Base-by-base conservation (phyloP, 2,888 invertebrate species). In the Drosophila buzzatii region DNA sequence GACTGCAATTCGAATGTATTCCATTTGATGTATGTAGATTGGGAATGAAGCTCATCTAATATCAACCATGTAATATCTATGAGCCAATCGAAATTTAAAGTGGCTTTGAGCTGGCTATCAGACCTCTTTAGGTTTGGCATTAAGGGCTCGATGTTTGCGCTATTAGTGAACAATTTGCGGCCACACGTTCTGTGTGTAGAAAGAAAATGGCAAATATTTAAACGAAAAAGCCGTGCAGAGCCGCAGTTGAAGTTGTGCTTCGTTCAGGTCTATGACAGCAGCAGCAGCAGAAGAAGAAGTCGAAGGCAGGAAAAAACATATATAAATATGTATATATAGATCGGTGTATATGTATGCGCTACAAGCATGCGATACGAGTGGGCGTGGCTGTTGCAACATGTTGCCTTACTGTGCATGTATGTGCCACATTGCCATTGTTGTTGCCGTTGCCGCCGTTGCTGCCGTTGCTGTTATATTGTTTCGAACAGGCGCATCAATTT, bases 401-500 rank as follows among this genome's bases (percentile, higher is more conserved):
- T 85, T 85, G 87, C 76, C 85, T 58, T 65, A 55, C 45, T 62
- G 35, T 62, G 35, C 51, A 55, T 64, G 53, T 62, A 59, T 56
- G 41, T 75, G 58, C 61, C 70, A 59, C 67, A 55, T 63, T 42
- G 52, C 33, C 51, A 35, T 53, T 64, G 31, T 55, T 49, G 42
- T 57, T 56, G 42, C 33, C 41, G 27, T 42, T 60, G 65, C 57
- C n/a, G 42, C 33, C 41, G 31, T 55, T 49, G 42, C 52, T 56
- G 42, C 33, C 41, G 27, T 42, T 60, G 65, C 57, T 62, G 44
- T 68, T 79, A 72, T 85, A 84, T 84, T 84, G 87, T 82, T 84
- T 84, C 72, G 71, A 76, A 66, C 62, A 71, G 72, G 81, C 83
- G 81, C 85, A 85, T 85, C 85, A 88, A 88, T 88, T 86, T 89